Evolutionary conservation across 2,797 vertebrate genomes (phyloP).

Genomic region (Momotus momota): DNA sequence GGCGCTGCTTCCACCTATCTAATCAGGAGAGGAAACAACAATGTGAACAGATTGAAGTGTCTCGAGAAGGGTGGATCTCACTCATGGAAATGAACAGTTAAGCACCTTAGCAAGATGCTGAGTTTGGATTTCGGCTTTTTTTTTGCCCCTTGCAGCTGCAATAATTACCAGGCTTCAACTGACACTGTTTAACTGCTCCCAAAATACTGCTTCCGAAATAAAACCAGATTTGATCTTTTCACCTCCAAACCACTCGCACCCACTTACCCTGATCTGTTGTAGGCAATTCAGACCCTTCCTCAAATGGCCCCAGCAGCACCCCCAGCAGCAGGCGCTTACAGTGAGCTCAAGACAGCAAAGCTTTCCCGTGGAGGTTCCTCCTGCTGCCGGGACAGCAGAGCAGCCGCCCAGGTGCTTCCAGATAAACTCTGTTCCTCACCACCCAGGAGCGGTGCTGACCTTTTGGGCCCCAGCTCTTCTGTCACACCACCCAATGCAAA

Average conservation of each 20-base stretch:
- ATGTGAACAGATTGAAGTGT: neutral
- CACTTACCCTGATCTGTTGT: neutral
- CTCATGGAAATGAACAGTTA: constrained; percentile 53
- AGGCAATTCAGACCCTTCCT: neutral
- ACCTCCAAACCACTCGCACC: neutral
- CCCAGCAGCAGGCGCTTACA: neutral
- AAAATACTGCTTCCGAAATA: constrained; percentile 50
- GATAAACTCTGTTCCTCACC: neutral
- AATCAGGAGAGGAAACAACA: constrained; percentile 29
- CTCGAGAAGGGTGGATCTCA: constrained; percentile 31
- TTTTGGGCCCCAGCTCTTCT: neutral
- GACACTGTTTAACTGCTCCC: neutral
- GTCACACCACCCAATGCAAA: neutral
- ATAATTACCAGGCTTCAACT: constrained; percentile 35
- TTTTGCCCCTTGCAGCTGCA: constrained; percentile 32
- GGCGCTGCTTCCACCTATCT: constrained; percentile 29
- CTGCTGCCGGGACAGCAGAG: neutral
- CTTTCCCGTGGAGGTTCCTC: neutral
- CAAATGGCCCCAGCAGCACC: neutral
- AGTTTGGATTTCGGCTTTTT: neutral
- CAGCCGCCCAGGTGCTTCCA: neutral
- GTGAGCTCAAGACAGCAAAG: neutral
- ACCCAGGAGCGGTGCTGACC: neutral
- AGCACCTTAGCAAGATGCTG: constrained; percentile 54
- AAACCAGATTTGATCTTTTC: neutral